phyloP scores from a whole-genome alignment of 1,140 invertebrate genomes.

The Tetramorium alpestre region DNA sequence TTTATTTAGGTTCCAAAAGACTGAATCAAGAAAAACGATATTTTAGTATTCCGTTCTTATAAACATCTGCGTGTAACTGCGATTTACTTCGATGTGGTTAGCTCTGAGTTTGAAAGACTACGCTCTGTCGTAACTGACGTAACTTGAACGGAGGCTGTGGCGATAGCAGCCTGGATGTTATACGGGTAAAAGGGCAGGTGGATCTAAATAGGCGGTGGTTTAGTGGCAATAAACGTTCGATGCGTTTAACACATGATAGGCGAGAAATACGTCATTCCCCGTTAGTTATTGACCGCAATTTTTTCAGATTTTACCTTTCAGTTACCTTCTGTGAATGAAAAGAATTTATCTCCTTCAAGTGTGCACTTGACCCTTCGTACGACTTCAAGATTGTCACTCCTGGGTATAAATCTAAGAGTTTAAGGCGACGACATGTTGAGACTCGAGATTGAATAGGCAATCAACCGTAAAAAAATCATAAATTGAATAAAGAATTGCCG shows the following conservation, averaged over 20 bases:
- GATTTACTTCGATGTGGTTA: neutral
- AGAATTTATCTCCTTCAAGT: neutral
- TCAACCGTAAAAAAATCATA: neutral
- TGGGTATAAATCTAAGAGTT: neutral
- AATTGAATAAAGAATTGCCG: neutral
- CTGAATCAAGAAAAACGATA: neutral
- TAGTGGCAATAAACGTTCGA: slow-evolving; percentile 6
- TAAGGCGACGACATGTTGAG: slow-evolving; percentile 13
- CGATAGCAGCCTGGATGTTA: neutral
- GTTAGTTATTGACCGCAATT: neutral
- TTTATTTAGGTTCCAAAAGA: neutral
- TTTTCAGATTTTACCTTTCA: slow-evolving; percentile 18
- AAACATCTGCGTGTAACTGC: neutral
- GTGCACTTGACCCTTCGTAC: neutral
- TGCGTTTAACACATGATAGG: slow-evolving; percentile 18
- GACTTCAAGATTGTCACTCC: neutral
- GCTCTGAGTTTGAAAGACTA: neutral
- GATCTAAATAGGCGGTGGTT: neutral
- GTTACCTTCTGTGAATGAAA: neutral
- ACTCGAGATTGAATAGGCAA: neutral
- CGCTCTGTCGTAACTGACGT: neutral
- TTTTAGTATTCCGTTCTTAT: neutral
- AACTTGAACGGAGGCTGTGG: slow-evolving; percentile 4
- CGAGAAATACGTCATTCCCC: neutral
- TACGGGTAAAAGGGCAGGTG: slow-evolving; percentile 30